Percentiles rank a stretch among this genome's conserved stretches.
Evolutionary conservation across 2,888 invertebrate genomes (phyloP).

Genomic region (Alloscopus bannaensis): DNA sequence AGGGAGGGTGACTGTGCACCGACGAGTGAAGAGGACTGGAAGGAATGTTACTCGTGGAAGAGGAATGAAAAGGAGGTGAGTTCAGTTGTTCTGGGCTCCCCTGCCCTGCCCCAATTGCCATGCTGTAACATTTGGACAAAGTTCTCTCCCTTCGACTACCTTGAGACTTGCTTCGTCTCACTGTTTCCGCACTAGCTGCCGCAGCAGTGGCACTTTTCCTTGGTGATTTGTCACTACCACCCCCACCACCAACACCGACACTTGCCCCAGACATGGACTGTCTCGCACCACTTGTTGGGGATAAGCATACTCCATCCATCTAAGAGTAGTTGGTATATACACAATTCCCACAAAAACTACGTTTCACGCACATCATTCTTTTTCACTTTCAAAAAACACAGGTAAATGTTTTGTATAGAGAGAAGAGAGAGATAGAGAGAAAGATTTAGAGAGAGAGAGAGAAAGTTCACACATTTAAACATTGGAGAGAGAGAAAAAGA

Average conservation of each 20-base stretch:
- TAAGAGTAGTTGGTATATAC: slow-evolving; percentile 76
- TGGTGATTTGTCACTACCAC: slow-evolving; percentile 74
- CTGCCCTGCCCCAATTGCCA: slow-evolving; percentile 77
- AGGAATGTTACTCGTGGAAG: slow-evolving; percentile 67
- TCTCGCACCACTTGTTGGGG: slow-evolving; percentile 77
- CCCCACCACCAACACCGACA: slow-evolving; percentile 69
- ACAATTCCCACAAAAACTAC: slow-evolving; percentile 40
- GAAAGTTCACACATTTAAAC: not conserved
- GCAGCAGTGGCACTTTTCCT: slow-evolving; percentile 67
- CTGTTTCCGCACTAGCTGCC: slow-evolving; percentile 78
- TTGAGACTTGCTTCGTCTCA: slow-evolving; percentile 94
- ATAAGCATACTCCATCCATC: slow-evolving; percentile 88
- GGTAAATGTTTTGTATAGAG: too few species aligned
- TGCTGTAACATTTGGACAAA: slow-evolving; percentile 93
- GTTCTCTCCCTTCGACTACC: slow-evolving; percentile 82
- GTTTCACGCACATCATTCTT: slow-evolving; percentile 27
- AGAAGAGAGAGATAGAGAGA: too few species aligned
- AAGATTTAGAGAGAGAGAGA: not conserved
- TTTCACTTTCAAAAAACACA: slow-evolving; percentile 6
- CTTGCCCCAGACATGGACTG: slow-evolving; percentile 69
- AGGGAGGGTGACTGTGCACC: slow-evolving; percentile 35
- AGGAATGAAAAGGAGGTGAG: slow-evolving; percentile 67
- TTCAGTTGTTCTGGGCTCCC: slow-evolving; percentile 69
- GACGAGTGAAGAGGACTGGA: slow-evolving; percentile 74
- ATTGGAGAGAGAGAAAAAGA: not conserved